A percentile compares a stretch with the other conserved stretches of the same genome.
Conservation (phyloP, 2,113 vertebrate species). For the Dolichallabes microphthalmus region DNA sequence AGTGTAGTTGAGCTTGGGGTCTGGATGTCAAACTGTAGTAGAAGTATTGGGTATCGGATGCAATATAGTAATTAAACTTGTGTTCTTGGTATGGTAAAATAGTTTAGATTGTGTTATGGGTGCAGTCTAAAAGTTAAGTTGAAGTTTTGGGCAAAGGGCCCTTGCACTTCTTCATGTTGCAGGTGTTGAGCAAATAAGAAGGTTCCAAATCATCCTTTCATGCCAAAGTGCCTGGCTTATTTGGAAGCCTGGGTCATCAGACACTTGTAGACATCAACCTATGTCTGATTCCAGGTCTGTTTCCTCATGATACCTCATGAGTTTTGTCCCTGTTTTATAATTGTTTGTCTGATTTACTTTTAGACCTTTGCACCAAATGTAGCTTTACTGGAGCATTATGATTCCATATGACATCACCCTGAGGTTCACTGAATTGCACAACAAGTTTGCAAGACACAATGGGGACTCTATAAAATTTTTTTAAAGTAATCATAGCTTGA, state of each 20-base stretch:
- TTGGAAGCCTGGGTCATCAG: neutral
- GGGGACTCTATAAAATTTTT: neutral
- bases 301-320: neutral
- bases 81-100: neutral
- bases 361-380: neutral
- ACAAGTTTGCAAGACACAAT: neutral
- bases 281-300: neutral
- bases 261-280: neutral
- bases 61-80: neutral
- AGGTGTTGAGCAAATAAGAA: neutral
- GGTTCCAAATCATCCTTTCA: neutral
- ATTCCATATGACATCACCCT: neutral
- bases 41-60: neutral
- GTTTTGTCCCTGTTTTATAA: neutral
- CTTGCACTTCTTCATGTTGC: neutral
- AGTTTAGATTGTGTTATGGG: neutral
- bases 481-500: neutral
- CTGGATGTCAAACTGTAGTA: no score
- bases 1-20: neutral
- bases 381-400: neutral
- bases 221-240: neutral
- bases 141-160: neutral
- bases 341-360: neutral
- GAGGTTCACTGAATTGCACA: neutral
- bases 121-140: neutral